Evolutionary conservation across 2,888 invertebrate species (phyloP).

Genomic region (Trachelus stipa): DNA sequence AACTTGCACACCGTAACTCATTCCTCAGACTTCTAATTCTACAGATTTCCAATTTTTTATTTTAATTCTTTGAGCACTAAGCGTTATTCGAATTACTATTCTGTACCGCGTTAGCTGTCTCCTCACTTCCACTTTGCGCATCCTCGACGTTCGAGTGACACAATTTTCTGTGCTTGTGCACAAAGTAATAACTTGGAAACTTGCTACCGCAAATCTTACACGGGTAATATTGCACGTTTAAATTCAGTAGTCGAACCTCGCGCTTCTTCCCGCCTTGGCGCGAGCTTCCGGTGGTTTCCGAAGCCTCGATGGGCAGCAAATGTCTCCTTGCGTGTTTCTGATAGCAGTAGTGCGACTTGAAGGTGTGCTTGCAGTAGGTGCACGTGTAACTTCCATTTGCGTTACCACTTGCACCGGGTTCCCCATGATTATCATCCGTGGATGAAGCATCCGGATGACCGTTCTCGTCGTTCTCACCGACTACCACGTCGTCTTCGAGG

Average conservation of each 20-base stretch:
- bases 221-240: constrained; percentile 91
- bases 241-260: constrained; percentile 76
- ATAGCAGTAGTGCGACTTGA: constrained; percentile 88
- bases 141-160: constrained; percentile 77
- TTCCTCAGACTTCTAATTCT: not conserved
- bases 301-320: constrained; percentile 47
- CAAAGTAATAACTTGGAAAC: constrained; percentile 94
- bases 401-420: constrained; percentile 39
- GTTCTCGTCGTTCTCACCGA: constrained; percentile 16
- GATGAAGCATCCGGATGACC: constrained; percentile 28
- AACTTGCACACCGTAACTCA: not conserved
- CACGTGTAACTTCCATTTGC: constrained; percentile 71
- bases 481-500: constrained; percentile 38
- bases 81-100: constrained; percentile 19
- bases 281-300: constrained; percentile 27
- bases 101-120: not conserved
- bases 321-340: constrained; percentile 78
- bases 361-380: constrained; percentile 81
- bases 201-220: constrained; percentile 93
- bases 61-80: constrained; percentile 7
- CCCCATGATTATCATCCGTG: constrained; percentile 48
- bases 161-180: constrained; percentile 89
- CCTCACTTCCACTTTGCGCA: constrained; percentile 51
- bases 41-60: not conserved
- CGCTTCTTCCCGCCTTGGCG: constrained; percentile 56